Percentiles rank a stretch among this genome's conserved stretches.
These are phyloP conservation scores for Nesoenas mayeri DNA, from an alignment of 2,113 vertebrate genomes.

Conservation along the genomic window DNA sequence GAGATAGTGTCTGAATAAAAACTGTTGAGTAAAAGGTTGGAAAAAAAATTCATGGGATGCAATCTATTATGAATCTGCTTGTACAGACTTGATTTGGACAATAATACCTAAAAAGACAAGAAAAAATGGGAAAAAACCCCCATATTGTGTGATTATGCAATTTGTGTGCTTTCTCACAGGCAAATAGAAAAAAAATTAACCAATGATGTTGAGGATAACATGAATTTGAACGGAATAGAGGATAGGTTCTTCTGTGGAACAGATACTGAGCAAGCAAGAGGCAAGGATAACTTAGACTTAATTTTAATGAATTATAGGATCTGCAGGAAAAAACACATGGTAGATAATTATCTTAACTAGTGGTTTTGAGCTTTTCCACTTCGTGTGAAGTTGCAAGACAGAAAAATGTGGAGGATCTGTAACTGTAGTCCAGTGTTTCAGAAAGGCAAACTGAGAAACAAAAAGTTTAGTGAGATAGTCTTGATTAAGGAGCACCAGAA, in stretches of 20 bases:
- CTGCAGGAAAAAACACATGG: neutral
- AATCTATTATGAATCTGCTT: neutral
- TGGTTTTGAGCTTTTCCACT: neutral
- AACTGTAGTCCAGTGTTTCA: neutral
- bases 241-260: neutral
- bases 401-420: neutral
- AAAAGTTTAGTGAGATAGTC: neutral
- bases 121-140: neutral
- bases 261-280: neutral
- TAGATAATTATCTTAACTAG: neutral
- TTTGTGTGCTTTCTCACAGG: neutral
- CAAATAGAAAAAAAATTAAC: neutral
- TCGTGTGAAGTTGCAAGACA: neutral
- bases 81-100: neutral
- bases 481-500: neutral
- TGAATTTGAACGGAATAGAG: neutral
- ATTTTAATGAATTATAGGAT: neutral
- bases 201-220: neutral
- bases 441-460: neutral
- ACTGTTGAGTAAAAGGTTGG: neutral
- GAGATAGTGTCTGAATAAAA: neutral
- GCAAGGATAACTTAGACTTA: neutral
- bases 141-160: neutral
- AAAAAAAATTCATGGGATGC: neutral
- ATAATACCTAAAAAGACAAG: neutral